Evolutionary conservation across 2,888 invertebrate species (phyloP).

Genomic region (Seira ritae): DNA sequence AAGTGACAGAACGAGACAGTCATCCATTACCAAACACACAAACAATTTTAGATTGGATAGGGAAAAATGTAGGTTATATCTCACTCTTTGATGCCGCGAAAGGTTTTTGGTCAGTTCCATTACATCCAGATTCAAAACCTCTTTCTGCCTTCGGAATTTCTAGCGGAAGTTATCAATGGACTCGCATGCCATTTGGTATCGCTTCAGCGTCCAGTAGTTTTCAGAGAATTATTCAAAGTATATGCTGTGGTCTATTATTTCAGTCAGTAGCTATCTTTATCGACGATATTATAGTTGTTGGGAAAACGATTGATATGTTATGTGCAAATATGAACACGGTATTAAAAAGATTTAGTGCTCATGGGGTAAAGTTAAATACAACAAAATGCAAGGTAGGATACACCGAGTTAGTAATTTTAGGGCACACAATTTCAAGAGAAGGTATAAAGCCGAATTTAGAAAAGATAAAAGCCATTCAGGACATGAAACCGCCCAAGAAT

Average conservation of each 20-base stretch:
- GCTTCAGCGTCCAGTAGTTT: too few species aligned
- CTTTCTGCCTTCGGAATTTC: conserved; percentile 45
- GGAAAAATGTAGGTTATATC: conserved; percentile 19
- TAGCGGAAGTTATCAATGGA: conserved; percentile 35
- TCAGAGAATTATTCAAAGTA: conserved; percentile 20
- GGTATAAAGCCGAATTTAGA: background rate
- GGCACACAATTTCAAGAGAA: conserved; percentile 7
- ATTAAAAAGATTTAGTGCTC: background rate
- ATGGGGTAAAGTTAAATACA: conserved; percentile 28
- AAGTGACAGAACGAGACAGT: conserved; percentile 32
- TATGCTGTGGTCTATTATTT: conserved; percentile 22
- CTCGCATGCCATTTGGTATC: conserved; percentile 35
- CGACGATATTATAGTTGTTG: conserved; percentile 38
- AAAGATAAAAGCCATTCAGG: background rate
- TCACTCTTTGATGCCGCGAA: conserved; percentile 34
- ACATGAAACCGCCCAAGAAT: conserved; percentile 22
- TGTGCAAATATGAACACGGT: conserved; percentile 14
- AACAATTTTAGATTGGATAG: conserved; percentile 51
- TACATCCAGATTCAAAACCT: conserved; percentile 37
- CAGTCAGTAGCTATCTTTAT: conserved; percentile 19
- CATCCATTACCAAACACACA: conserved; percentile 42
- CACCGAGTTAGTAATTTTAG: conserved; percentile 20
- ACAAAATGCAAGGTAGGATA: conserved; percentile 29
- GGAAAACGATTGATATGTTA: conserved; percentile 9
- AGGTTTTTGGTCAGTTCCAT: conserved; percentile 49